Percentiles rank a stretch among this genome's conserved stretches.
Conservation (phyloP, 2,888 invertebrate species). For the Agrochola macilenta region DNA sequence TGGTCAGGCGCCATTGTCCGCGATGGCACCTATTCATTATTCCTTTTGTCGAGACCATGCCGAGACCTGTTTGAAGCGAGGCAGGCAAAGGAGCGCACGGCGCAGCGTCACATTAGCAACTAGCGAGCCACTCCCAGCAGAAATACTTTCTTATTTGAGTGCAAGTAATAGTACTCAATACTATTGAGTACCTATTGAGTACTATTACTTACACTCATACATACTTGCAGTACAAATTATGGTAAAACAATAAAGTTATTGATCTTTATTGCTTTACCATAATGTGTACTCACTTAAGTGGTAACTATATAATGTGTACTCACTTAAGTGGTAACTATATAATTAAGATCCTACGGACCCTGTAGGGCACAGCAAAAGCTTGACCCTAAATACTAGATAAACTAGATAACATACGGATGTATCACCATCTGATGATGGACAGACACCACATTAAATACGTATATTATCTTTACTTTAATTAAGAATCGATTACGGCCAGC, state of each 20-base stretch:
- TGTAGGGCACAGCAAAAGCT: no score
- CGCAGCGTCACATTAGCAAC: neutral
- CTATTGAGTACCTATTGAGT: no score
- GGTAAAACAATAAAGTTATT: no score
- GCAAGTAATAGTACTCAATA: neutral
- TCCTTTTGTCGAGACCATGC: neutral
- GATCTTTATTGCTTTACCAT: no score
- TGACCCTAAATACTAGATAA: neutral
- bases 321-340: no score
- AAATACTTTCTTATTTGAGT: conserved; percentile 5
- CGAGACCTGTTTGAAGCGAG: neutral
- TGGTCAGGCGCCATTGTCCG: no score
- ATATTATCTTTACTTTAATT: conserved; percentile 18
- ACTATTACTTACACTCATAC: no score
- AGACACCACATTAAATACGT: neutral
- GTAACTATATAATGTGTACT: no score
- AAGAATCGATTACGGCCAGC: conserved; percentile 19
- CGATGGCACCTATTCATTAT: conserved; percentile 6
- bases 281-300: no score
- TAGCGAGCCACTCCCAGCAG: neutral
- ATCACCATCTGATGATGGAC: neutral
- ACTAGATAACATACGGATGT: neutral
- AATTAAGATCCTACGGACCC: no score
- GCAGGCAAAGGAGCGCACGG: neutral
- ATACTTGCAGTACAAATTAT: no score